These are phyloP conservation scores for Bubo scandiacus DNA, from an alignment of 2,113 vertebrate genomes.

Conservation along the genomic window DNA sequence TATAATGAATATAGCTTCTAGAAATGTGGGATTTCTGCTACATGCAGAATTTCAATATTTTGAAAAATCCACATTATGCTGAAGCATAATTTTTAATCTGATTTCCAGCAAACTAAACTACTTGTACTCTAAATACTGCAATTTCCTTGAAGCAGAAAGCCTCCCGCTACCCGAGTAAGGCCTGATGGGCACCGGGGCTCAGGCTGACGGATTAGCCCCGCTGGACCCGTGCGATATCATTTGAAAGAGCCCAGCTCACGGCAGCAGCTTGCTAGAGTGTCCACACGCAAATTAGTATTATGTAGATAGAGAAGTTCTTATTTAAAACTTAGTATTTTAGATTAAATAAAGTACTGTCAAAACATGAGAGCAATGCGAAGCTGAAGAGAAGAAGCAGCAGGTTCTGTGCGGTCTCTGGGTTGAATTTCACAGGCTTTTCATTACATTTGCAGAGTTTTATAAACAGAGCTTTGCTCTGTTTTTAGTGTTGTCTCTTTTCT, in stretches of 20 bases:
- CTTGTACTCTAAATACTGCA: background rate
- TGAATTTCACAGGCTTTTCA: background rate
- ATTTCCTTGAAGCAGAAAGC: background rate
- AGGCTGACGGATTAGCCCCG: background rate
- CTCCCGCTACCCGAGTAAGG: background rate
- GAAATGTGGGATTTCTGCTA: background rate
- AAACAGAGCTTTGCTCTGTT: background rate
- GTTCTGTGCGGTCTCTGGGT: background rate
- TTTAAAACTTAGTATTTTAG: background rate
- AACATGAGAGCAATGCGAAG: background rate
- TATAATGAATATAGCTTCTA: background rate
- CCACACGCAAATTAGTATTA: background rate
- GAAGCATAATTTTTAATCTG: background rate
- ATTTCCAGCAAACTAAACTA: background rate
- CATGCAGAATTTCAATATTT: background rate
- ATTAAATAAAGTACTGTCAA: background rate
- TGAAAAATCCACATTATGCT: background rate
- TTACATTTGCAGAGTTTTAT: background rate
- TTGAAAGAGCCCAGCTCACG: background rate
- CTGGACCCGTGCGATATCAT: rapidly evolving
- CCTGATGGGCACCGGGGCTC: background rate
- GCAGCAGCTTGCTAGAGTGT: background rate
- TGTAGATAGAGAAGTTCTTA: background rate
- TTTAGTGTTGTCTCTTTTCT: background rate
- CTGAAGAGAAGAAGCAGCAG: background rate